Base-by-base conservation (phyloP, 2,797 vertebrate genomes). In the Tarsius wallacei region DNA sequence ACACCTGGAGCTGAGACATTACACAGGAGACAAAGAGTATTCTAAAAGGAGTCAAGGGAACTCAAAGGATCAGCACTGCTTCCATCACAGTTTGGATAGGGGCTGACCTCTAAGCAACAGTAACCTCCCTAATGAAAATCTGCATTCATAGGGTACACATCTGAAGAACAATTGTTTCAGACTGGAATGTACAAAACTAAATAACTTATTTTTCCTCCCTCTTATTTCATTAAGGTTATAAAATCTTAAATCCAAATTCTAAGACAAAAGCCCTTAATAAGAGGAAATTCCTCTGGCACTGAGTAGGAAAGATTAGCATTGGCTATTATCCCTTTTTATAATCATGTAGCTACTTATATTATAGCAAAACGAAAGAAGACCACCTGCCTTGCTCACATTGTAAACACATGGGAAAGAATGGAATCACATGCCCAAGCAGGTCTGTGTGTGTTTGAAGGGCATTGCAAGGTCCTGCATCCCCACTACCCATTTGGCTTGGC, bases 241-340 rank as follows among this genome's bases (percentile, higher is more conserved):
- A 90, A 96, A 87, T 87, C 19, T 95, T 93, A 96, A 87, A 89
- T 84, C 64, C 31, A 84, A 93, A 94, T 81, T 76, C 59, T 15
- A 95, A 95, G 28, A 73, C 86, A 96, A 94, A 94, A 24, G 1
- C 81, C 10, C 19, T 88, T 84, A 95, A 76, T 85, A 84, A 96
- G 66, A 91, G 13, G 33, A 90, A 93, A 93, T 96, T 96, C 61
- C 31, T 95, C 81, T 81, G 64, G 47, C 15, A 76, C 33, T 95
- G 53, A 82, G 31, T 64, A 74, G 26, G 19, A 14, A 91, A 94
- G 74, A 95, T 81, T 95, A 95, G 71, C 63, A 85, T 21, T 28
- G 70, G 49, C 24, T 84, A 68, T 87, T 94, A 73, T 90, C 28
- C 63, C 16, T 81, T 84, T 63, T 74, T 26, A 64, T 55, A 92